A percentile compares a stretch with the other conserved stretches of the same genome.
phyloP scores from a whole-genome alignment of 2,113 vertebrate species.

The Cheilinus undulatus region DNA sequence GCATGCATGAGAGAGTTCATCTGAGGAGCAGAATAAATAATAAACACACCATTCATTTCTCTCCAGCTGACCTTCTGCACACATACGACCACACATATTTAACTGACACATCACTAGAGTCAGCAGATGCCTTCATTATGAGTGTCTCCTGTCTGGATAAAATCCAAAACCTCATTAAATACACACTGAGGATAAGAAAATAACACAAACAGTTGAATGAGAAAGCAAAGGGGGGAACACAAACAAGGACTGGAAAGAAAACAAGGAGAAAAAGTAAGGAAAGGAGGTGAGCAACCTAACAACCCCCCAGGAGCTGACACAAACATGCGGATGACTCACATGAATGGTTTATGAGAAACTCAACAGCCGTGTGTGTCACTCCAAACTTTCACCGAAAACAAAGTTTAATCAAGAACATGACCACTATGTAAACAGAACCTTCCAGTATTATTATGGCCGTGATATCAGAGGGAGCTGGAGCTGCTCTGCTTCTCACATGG shows the following conservation, averaged over 20 bases:
- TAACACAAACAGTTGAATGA: neutral
- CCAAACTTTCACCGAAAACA: neutral
- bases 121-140: neutral
- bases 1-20: constrained; percentile 43
- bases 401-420: neutral
- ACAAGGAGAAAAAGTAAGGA: neutral
- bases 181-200: neutral
- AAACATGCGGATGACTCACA: neutral
- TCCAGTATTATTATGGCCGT: neutral
- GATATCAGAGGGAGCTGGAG: neutral
- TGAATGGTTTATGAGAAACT: neutral
- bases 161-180: neutral
- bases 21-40: constrained; percentile 56
- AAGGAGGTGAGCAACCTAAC: too few relatives aligned
- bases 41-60: constrained; percentile 34
- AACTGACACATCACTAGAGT: constrained; percentile 33
- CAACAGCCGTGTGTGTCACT: neutral
- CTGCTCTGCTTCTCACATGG: neutral
- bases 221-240: neutral
- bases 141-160: constrained; percentile 8
- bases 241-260: neutral
- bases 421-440: neutral
- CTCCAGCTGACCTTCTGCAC: constrained; percentile 27
- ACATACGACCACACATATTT: constrained; percentile 35
- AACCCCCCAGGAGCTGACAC: constrained; percentile 1